Evolutionary conservation across 37 sponge, comb jelly and placozoan species (phyloP), one percentile per base, ranked within the genome.

Genomic region (Bolinopsis microptera): DNA sequence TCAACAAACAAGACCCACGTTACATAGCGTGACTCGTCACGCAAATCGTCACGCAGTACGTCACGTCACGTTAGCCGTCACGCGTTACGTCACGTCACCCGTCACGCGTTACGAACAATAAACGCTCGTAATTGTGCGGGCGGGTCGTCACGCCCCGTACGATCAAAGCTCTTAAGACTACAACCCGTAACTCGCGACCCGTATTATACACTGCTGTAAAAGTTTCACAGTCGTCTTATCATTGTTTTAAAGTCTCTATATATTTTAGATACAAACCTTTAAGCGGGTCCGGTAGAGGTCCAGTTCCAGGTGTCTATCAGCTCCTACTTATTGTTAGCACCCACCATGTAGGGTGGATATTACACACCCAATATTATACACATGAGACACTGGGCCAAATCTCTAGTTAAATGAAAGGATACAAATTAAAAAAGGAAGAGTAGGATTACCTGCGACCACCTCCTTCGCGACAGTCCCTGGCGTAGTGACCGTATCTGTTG

Each of bases 391-490:
- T n/a, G n/a, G n/a, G n/a, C n/a, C n/a, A n/a, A n/a, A n/a, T n/a
- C n/a, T n/a, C n/a, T n/a, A n/a, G n/a, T n/a, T n/a, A n/a, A n/a
- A n/a, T n/a, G n/a, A n/a, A n/a, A n/a, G n/a, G n/a, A n/a, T n/a
- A n/a, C n/a, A n/a, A n/a, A n/a, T n/a, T n/a, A n/a, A n/a, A n/a
- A n/a, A n/a, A n/a, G n/a, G n/a, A n/a, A n/a, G n/a, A n/a, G n/a
- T n/a, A n/a, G n/a, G n/a, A 24, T 27, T 80, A 86, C 90, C 90
- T 41, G 41, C 90, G 90, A 38, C 90, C 90, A 38, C 90, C 90
- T 0, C 90, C 90, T 48, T 86, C 90, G 1, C 90, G 13, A 48
- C 90, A 86, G 90, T 86, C 90, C 26, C 90, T 86, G 35, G 90
- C 90, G 61, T 41, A 86, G 61, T 86, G 90, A 24, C 90, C 90